These are phyloP conservation scores for Saturnia pavonia DNA, from an alignment of 2,888 invertebrate genomes.

Conservation along the genomic window DNA sequence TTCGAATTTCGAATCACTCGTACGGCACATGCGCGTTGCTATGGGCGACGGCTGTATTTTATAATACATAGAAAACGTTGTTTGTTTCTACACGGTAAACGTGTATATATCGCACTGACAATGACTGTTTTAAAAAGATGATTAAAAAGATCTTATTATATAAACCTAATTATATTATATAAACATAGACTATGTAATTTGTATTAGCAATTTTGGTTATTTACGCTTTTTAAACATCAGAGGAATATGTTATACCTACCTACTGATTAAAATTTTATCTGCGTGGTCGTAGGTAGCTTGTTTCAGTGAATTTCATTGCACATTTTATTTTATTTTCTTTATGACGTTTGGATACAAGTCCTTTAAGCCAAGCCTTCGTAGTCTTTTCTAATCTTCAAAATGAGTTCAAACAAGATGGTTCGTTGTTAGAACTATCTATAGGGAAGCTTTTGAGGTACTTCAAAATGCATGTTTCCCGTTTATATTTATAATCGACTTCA, in stretches of 20 bases:
- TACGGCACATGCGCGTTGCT: slow-evolving; percentile 30
- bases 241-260: not conserved
- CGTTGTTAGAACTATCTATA: no score
- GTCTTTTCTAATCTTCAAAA: no score
- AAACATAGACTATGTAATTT: not conserved
- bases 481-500: no score
- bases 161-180: slow-evolving; percentile 1
- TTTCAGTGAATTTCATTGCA: no score
- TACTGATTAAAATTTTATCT: no score
- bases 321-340: no score
- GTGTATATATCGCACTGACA: not conserved
- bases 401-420: no score
- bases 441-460: no score
- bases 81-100: not conserved
- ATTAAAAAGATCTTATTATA: not conserved
- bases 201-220: not conserved
- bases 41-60: slow-evolving; percentile 17
- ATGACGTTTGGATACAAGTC: no score
- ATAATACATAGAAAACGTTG: not conserved
- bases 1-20: slow-evolving; percentile 34
- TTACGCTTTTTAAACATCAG: slow-evolving; percentile 5
- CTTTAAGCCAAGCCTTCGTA: no score
- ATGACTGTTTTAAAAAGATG: not conserved
- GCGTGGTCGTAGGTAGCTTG: no score
- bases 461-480: no score